These are phyloP conservation scores for Aleiodes leptofemur DNA, from an alignment of 2,888 invertebrate species.

Conservation along the genomic window DNA sequence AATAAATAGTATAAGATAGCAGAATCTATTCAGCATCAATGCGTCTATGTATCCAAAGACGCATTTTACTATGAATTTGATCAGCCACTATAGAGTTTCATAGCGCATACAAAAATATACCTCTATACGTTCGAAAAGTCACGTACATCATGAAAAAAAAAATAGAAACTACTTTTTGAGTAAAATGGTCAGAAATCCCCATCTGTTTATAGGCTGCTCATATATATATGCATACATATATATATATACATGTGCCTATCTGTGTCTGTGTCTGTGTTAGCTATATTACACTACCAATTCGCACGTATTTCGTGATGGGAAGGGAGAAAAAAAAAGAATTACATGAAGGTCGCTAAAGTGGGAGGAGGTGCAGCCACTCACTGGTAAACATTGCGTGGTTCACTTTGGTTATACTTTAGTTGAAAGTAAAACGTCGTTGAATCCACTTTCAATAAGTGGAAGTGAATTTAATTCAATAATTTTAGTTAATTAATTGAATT, in stretches of 20 bases:
- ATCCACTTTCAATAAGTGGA: slow-evolving; percentile 21
- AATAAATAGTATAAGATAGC: not conserved
- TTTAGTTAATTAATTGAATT: too few relatives aligned
- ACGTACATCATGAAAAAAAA: slow-evolving; percentile 18
- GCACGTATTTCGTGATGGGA: slow-evolving; percentile 31
- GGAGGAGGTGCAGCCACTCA: slow-evolving; percentile 40
- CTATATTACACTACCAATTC: slow-evolving; percentile 6
- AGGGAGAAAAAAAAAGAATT: slow-evolving; percentile 38
- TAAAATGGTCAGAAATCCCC: too few relatives aligned
- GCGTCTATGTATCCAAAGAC: too few relatives aligned
- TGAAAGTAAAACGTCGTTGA: slow-evolving; percentile 58
- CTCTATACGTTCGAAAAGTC: slow-evolving; percentile 16
- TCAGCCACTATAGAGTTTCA: too few relatives aligned
- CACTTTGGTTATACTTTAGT: slow-evolving; percentile 62
- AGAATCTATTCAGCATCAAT: too few relatives aligned
- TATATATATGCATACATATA: too few relatives aligned
- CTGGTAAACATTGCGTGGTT: slow-evolving; percentile 65
- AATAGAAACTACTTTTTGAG: too few relatives aligned
- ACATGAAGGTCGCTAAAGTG: slow-evolving; percentile 46
- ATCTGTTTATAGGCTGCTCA: too few relatives aligned
- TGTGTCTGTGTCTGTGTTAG: not conserved
- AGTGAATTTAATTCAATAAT: too few relatives aligned
- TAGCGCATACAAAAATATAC: not conserved
- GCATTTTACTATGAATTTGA: too few relatives aligned
- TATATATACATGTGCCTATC: too few relatives aligned